A percentile compares a stretch with the other conserved stretches of the same genome.
These are phyloP conservation scores for Hydrochoerus hydrochaeris DNA, from an alignment of 2,113 vertebrate genomes.

Conservation along the genomic window DNA sequence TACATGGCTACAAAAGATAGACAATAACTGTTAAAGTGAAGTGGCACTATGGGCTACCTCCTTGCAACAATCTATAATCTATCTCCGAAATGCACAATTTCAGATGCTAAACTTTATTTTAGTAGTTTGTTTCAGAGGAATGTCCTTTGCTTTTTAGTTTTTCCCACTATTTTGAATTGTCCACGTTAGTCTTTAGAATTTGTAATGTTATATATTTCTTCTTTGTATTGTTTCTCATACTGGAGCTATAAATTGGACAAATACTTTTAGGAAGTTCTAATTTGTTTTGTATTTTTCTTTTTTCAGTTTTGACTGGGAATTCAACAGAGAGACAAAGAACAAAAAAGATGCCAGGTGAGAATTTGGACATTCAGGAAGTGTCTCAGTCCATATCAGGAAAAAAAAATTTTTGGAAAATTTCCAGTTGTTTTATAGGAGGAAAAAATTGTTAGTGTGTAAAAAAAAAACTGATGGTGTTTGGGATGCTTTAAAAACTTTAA, in stretches of 20 bases:
- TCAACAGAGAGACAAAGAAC: not conserved
- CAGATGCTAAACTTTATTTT: not conserved
- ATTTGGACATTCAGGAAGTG: fast-evolving
- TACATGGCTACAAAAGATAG: not conserved
- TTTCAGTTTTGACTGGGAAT: not conserved
- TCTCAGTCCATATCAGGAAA: not conserved
- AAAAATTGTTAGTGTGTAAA: not conserved
- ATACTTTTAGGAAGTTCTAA: not conserved
- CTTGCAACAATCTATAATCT: no score
- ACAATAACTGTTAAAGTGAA: not conserved
- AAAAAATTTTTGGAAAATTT: not conserved
- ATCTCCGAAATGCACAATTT: not conserved
- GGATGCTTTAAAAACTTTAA: not conserved
- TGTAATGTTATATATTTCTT: not conserved
- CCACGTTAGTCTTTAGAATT: not conserved
- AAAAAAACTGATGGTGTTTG: not conserved
- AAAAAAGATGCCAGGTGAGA: not conserved
- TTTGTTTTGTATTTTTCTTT: not conserved
- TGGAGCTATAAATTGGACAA: not conserved
- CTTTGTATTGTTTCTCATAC: not conserved
- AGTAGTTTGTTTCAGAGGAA: not conserved
- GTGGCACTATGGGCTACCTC: not conserved
- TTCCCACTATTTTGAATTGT: not conserved
- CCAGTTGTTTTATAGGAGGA: not conserved
- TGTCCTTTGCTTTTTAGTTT: not conserved